Percentiles rank a stretch among this genome's conserved stretches.
These are phyloP conservation scores for Pimpla rufipes DNA, from an alignment of 2,888 invertebrate species.

Conservation along the genomic window DNA sequence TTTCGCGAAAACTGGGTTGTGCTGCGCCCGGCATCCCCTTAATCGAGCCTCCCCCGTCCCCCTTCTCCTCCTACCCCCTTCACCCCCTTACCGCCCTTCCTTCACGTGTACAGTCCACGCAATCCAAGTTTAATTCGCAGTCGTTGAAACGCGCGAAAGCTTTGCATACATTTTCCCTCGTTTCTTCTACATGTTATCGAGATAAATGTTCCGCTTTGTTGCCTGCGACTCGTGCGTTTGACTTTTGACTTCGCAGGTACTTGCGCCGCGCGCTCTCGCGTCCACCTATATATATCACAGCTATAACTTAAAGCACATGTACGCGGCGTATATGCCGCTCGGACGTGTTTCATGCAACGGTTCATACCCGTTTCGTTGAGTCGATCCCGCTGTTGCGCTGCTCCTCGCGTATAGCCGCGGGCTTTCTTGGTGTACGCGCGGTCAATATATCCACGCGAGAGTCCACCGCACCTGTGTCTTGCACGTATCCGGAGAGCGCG, in stretches of 20 bases:
- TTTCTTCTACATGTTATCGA: slow-evolving; percentile 22
- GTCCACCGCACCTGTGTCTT: slow-evolving; percentile 66
- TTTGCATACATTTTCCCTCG: slow-evolving; percentile 23
- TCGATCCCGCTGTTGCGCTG: slow-evolving; percentile 34
- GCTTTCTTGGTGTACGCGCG: slow-evolving; percentile 52
- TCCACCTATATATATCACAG: background rate
- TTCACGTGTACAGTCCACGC: slow-evolving; percentile 2
- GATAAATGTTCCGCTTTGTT: slow-evolving; percentile 50
- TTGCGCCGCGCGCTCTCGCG: background rate
- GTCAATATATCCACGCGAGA: slow-evolving; percentile 57
- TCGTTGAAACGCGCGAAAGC: slow-evolving; percentile 53
- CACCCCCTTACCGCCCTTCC: slow-evolving; percentile 30
- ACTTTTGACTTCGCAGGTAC: slow-evolving; percentile 48
- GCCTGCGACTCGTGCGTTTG: slow-evolving; percentile 32
- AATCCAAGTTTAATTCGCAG: slow-evolving; percentile 55
- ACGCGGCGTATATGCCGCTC: slow-evolving; percentile 16
- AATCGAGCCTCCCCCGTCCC: slow-evolving; percentile 70
- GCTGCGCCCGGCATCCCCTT: slow-evolving; percentile 77
- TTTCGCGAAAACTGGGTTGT: slow-evolving; percentile 76
- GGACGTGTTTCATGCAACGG: slow-evolving; percentile 54
- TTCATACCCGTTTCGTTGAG: slow-evolving; percentile 45
- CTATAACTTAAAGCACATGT: slow-evolving; percentile 26
- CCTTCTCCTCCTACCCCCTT: slow-evolving; percentile 16
- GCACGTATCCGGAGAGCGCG: slow-evolving; percentile 59
- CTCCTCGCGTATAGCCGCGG: slow-evolving; percentile 49